phyloP scores from a whole-genome alignment of 1,140 invertebrate species.

The Drosophila cardini region DNA sequence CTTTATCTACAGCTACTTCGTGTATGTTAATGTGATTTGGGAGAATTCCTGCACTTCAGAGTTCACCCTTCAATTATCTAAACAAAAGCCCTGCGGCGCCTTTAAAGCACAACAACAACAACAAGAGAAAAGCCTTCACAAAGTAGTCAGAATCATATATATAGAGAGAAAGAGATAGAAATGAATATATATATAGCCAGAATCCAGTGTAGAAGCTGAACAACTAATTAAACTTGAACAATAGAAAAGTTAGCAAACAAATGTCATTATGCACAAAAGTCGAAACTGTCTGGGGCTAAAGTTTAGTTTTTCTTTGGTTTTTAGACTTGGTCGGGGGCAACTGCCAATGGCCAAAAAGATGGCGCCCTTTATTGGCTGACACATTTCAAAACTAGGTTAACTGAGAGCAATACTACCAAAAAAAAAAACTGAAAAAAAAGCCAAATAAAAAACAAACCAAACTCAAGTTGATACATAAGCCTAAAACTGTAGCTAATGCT shows the following conservation, averaged over 20 bases:
- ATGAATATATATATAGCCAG: constrained; percentile 32
- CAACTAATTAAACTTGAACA: constrained; percentile 81
- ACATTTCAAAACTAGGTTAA: constrained; percentile 71
- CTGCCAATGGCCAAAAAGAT: constrained; percentile 25
- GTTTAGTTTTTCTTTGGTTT: constrained; percentile 24
- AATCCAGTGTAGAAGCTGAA: constrained; percentile 47
- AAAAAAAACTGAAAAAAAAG: not conserved
- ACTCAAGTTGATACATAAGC: constrained; percentile 72
- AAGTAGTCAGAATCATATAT: constrained; percentile 26
- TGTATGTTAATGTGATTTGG: constrained; percentile 31
- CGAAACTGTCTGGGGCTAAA: constrained; percentile 25
- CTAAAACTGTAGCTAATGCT: constrained; percentile 75
- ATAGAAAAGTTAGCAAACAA: constrained; percentile 77
- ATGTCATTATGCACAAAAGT: constrained; percentile 65
- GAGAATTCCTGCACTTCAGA: constrained; percentile 18
- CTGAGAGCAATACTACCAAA: constrained; percentile 34
- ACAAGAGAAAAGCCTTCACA: not conserved
- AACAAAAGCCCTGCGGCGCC: constrained; percentile 41
- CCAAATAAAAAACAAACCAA: not conserved
- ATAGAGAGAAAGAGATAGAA: constrained; percentile 25
- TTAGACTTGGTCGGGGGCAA: constrained; percentile 22
- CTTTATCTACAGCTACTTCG: constrained; percentile 24
- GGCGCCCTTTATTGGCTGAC: constrained; percentile 53
- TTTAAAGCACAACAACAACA: constrained; percentile 30
- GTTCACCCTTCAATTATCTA: constrained; percentile 49